Percentiles rank a stretch among this genome's conserved stretches.
phyloP scores from a whole-genome alignment of 1,140 invertebrate genomes.

The Globodera rostochiensis region DNA sequence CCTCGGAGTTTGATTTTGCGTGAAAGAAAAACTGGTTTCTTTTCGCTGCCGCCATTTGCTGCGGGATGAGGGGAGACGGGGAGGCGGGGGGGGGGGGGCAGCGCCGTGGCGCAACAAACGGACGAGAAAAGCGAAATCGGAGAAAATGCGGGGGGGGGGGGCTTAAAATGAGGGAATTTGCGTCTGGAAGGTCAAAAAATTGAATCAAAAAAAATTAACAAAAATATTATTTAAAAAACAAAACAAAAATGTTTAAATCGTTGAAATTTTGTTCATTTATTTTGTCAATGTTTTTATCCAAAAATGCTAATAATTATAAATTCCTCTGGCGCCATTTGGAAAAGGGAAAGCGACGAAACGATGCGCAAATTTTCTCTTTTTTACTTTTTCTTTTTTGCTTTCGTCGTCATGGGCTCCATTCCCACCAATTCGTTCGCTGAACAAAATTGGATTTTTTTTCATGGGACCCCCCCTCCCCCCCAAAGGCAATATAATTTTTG shows the following conservation, averaged over 20 bases:
- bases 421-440: background rate
- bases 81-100: too few relatives aligned
- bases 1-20: constrained; percentile 6
- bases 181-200: background rate
- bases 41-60: constrained; percentile 2
- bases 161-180: constrained; percentile 1
- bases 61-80: background rate
- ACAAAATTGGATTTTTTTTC: background rate
- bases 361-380: background rate
- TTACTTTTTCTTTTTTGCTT: background rate
- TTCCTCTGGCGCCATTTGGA: too few relatives aligned
- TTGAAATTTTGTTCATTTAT: too few relatives aligned
- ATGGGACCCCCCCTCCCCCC: background rate
- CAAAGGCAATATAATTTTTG: background rate
- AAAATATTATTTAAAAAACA: background rate
- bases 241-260: too few relatives aligned
- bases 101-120: constrained; percentile 1
- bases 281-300: too few relatives aligned
- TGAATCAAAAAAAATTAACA: background rate
- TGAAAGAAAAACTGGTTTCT: constrained; percentile 2
- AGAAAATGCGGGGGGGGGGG: background rate
- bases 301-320: background rate
- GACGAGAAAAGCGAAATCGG: background rate
- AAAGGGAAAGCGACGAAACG: too few relatives aligned
- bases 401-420: background rate